Evolutionary conservation across 2,797 vertebrate species (phyloP), one percentile per base, ranked within the genome.

Genomic region (Falco columbarius): DNA sequence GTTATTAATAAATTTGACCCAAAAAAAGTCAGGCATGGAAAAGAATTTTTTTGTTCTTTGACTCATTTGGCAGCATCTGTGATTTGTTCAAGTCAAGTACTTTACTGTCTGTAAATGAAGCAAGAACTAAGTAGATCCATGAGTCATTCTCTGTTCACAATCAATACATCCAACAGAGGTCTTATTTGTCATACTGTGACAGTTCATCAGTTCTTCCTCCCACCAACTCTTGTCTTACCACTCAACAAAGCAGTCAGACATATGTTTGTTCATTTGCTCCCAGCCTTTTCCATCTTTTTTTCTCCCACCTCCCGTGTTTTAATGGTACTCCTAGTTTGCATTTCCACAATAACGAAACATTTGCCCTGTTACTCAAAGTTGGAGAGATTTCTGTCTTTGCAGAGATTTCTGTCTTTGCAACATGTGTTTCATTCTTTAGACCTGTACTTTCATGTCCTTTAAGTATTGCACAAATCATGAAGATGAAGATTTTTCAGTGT

Each of bases 141-240:
- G 95, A 97, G 91, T 97, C 96, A 97, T 95, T 91, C 85, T 91
- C 87, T 95, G 46, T 84, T 96, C 30, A 19, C 85, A 95, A 96
- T 96, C 96, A 95, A 93, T 96, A 94, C 82, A 86, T 95, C 85
- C 93, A 95, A 62, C 82, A 90, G 93, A 95, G 95, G 91, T 95
- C 93, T 94, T 95, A 91, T 94, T 91, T 96, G 93, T 96, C 96
- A 96, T 90, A 68, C 87, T 79, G 85, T 96, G 95, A 90, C 96
- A 96, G 91, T 96, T 96, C 94, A 93, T 97, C 93, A 95, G 82
- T 96, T 96, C 67, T 95, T 81, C 86, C 65, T 86, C 82, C 3
- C 14, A 95, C 80, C 58, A 86, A 4, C 76, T 86, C 88, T 76
- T 89, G 72, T 93, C 92, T 88, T 96, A 40, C 40, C 61, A 52